Conservation (phyloP, 2,797 vertebrate genomes). For the Labroides dimidiatus region DNA sequence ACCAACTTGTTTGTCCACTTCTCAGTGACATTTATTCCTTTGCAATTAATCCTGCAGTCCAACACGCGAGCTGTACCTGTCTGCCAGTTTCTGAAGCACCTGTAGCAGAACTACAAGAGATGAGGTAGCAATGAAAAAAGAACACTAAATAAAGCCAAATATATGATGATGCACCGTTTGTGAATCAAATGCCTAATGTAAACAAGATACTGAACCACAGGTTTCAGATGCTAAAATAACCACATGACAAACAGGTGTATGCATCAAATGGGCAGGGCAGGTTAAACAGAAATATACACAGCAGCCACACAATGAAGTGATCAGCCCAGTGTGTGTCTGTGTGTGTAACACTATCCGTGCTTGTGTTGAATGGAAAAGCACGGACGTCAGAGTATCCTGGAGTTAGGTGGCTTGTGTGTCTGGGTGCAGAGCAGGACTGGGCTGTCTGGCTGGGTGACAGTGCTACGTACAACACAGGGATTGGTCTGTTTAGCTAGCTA, state of each 20-base stretch:
- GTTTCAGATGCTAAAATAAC: neutral
- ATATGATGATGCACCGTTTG: neutral
- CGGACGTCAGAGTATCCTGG: slow-evolving; percentile 58
- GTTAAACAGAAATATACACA: slow-evolving; percentile 8
- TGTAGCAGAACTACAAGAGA: no score
- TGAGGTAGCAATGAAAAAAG: neutral
- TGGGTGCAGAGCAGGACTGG: slow-evolving; percentile 4
- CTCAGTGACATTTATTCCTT: neutral
- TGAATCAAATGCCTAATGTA: neutral
- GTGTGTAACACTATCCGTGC: slow-evolving; percentile 49
- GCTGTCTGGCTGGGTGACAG: slow-evolving; percentile 59
- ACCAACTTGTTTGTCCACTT: slow-evolving; percentile 8
- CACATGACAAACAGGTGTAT: neutral
- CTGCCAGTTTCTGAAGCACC: neutral
- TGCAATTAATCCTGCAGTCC: neutral
- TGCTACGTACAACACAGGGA: slow-evolving; percentile 74
- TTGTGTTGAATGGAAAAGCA: slow-evolving; percentile 47
- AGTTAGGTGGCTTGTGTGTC: slow-evolving; percentile 34
- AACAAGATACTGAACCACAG: neutral
- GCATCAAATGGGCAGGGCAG: slow-evolving; percentile 2
- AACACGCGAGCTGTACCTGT: neutral
- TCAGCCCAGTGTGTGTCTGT: slow-evolving; percentile 15
- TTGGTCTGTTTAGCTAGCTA: slow-evolving; percentile 70
- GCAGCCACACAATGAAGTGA: neutral
- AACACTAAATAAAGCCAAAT: no score